phyloP scores from a whole-genome alignment of 2,888 invertebrate genomes.

The Eutolmus rufibarbis region DNA sequence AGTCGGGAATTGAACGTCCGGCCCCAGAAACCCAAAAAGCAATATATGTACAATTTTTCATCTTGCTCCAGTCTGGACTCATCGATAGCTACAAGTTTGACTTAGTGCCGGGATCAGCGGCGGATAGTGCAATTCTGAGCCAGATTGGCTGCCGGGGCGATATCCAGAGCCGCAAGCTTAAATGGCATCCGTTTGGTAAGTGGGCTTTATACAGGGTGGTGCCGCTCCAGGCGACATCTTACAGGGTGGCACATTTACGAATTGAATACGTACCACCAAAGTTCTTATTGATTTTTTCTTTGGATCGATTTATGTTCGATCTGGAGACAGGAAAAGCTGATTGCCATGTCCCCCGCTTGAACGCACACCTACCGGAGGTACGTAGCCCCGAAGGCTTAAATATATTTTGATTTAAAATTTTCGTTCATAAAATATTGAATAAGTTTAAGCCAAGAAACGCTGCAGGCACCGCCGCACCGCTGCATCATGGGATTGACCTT shows the following conservation, averaged over 20 bases:
- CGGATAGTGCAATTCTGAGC: not conserved
- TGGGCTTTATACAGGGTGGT: not conserved
- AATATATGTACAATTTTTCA: not conserved
- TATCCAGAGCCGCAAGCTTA: not conserved
- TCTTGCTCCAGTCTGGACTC: not conserved
- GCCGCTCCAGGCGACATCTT: not conserved
- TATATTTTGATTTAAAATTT: not conserved
- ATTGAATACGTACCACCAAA: not conserved
- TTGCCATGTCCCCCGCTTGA: not conserved
- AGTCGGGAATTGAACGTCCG: not conserved
- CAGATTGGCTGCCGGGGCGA: not conserved
- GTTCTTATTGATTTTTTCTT: not conserved
- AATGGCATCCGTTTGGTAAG: not conserved
- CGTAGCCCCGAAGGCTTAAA: not conserved
- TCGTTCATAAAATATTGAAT: not conserved
- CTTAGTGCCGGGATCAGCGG: not conserved
- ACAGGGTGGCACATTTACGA: not conserved
- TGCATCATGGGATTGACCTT: not conserved
- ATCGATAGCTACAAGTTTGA: not conserved
- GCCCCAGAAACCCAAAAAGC: not conserved
- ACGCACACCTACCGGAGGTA: not conserved
- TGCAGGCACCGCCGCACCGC: not conserved
- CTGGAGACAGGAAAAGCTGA: not conserved
- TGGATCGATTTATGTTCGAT: not conserved
- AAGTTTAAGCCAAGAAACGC: not conserved